Base-by-base conservation (phyloP, 1,140 invertebrate genomes). In the Pristionchus pacificus region DNA sequence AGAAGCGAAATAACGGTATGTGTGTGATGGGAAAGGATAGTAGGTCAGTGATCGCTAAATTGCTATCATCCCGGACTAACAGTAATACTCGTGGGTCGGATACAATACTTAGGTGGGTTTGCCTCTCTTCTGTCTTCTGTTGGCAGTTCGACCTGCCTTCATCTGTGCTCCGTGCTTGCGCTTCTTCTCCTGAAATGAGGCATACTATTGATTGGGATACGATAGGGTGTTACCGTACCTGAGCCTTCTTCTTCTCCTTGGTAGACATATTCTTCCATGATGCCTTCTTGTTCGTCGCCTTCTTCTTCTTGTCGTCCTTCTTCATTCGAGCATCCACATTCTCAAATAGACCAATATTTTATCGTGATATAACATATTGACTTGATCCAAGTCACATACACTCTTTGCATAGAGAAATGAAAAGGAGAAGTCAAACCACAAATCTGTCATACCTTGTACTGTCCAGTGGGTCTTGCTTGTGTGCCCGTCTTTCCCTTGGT, bases 281-380 rank as follows among this genome's bases (percentile, higher is more conserved):
- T 30, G 61, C 33, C 49, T 71, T 57, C 57, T 63, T 75, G 31
- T 72, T 77, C 1, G 88, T 88, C 28, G 69, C 68, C 79, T 90
- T 91, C 69, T 88, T 84, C 2, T 88, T 89, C 58, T 89, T 87
- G 72, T 90, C 86, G 84, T 98, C 96, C 85, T 97, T 97, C 85
- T 98, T 98, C 90, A 98, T 90, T 71, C 95, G 87, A 2, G 90
- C 89, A 88, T 98, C 95, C 0, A 98, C 96, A 1, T 32, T 31
- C 58, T 67, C 28, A 30, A 1, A 60, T 15, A 3, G 25, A n/a
- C 29, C 3, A 10, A 6, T 60, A 24, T 60, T 60, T 6, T 10
- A 10, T 28, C 10, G n/a, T 60, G 10, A 13, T 60, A 60, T 13
- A 60, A 13, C 3, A 24, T 57, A n/a, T 14, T 57, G n/a, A 13